Base-by-base conservation (phyloP, 1,140 invertebrate species). In the Drosophila serrata region DNA sequence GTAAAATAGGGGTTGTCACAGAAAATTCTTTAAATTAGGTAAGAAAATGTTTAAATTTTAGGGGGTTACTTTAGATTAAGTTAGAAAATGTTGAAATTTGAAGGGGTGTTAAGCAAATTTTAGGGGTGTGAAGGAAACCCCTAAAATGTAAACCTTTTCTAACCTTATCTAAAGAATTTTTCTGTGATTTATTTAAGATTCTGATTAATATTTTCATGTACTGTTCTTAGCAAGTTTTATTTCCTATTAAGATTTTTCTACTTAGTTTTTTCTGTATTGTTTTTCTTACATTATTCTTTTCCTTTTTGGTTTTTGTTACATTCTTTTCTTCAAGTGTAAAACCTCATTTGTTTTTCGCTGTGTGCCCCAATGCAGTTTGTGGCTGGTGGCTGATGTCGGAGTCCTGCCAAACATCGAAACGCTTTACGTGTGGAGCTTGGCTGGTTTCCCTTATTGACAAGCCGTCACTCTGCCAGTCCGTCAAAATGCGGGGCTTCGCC, bases 321-420 rank as follows among this genome's bases (percentile, higher is more conserved):
- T 6, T 0, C 2, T 6, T 59, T 31, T 12, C 9, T 31, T 15
- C 8, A 3, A 24, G 42, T 59, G 57, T 48, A 31, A 3, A 29
- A 31, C 8, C 17, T 13, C 13, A 37, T 19, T 59, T 61, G 45
- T 19, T 46, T 49, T 39, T 39, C 33, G 6, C 27, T 15, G 4
- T 40, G 53, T 58, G 24, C 8, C n/a, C 29, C 24, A n/a, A 33
- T 33, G 48, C 49, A 33, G 29, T 19, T 13, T 51, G 49, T 35
- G 49, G 22, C 24, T 22, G 15, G 6, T 63, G 42, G 6, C 6
- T 27, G 48, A 22, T 27, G n/a, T 19, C n/a, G 13, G 13, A 17
- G 13, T 8, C 24, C 62, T 73, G 62, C 46, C 79, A 77, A 76
- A 77, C 74, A 82, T 57, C 43, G 57, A 69, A 85, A 74, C 60